These are phyloP conservation scores for Octodonta nipae DNA, from an alignment of 2,888 invertebrate genomes.

Conservation along the genomic window DNA sequence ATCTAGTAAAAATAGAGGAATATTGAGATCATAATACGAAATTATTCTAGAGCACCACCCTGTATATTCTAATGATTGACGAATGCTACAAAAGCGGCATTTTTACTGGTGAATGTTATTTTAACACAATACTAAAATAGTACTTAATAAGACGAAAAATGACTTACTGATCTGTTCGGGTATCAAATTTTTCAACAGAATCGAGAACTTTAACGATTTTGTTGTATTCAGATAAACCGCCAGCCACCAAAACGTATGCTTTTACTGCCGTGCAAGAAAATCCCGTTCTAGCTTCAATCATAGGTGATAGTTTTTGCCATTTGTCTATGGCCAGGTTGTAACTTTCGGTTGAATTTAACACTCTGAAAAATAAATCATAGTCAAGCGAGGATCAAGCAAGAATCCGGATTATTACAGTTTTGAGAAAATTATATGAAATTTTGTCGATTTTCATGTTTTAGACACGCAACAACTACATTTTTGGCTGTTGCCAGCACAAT, in stretches of 20 bases:
- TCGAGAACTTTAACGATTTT: slow-evolving; percentile 43
- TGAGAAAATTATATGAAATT: no score
- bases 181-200: slow-evolving; percentile 51
- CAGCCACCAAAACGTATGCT: slow-evolving; percentile 59
- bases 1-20: slow-evolving; percentile 37
- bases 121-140: slow-evolving; percentile 1
- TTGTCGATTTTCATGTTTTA: no score
- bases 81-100: neutral
- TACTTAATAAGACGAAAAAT: no score
- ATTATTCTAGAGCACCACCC: neutral
- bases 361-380: slow-evolving; percentile 12
- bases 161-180: slow-evolving; percentile 43
- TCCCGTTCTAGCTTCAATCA: slow-evolving; percentile 48
- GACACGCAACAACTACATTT: no score
- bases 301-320: slow-evolving; percentile 47
- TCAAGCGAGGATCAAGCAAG: no score
- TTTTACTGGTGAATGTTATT: neutral
- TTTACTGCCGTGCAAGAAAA: slow-evolving; percentile 46
- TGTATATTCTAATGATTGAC: neutral
- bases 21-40: slow-evolving; percentile 2
- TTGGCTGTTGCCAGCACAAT: no score
- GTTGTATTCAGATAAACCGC: slow-evolving; percentile 49
- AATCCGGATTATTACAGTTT: no score
- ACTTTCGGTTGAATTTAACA: slow-evolving; percentile 39
- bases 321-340: slow-evolving; percentile 44